Percentiles rank a stretch among this genome's conserved stretches.
Evolutionary conservation across 2,888 invertebrate species (phyloP).

Genomic region (Troglohyphantes excavatus): DNA sequence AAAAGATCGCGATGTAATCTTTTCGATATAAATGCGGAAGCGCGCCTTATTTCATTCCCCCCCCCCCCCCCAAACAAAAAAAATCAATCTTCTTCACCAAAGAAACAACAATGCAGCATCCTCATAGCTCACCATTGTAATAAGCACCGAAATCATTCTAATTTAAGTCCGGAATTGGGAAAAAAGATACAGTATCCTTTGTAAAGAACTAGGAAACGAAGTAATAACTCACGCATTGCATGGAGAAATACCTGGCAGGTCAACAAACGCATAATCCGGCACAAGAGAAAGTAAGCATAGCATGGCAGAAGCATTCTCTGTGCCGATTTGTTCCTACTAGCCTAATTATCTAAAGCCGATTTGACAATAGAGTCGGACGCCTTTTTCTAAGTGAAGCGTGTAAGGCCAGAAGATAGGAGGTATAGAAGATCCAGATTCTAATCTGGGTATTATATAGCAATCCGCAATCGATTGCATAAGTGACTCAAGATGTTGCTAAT

Average conservation of each 20-base stretch:
- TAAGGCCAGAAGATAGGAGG: neutral
- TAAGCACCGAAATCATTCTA: neutral
- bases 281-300: slow-evolving; percentile 29
- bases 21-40: no score
- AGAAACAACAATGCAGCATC: neutral
- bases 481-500: no score
- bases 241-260: slow-evolving; percentile 22
- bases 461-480: no score
- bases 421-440: slow-evolving; percentile 8
- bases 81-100: no score
- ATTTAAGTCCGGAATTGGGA: neutral
- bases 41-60: no score
- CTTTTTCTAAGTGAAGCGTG: slow-evolving; percentile 33
- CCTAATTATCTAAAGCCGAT: slow-evolving; percentile 25
- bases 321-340: slow-evolving; percentile 13
- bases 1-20: no score
- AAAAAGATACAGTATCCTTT: neutral
- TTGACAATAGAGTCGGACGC: slow-evolving; percentile 11
- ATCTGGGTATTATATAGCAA: neutral
- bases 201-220: slow-evolving; percentile 8
- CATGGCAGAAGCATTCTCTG: slow-evolving; percentile 12
- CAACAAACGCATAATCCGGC: slow-evolving; percentile 44
- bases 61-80: no score
- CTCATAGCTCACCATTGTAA: neutral
- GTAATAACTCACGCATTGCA: slow-evolving; percentile 6